Base-by-base conservation (phyloP, 2,888 invertebrate genomes). In the Leptinotarsa haldemani region DNA sequence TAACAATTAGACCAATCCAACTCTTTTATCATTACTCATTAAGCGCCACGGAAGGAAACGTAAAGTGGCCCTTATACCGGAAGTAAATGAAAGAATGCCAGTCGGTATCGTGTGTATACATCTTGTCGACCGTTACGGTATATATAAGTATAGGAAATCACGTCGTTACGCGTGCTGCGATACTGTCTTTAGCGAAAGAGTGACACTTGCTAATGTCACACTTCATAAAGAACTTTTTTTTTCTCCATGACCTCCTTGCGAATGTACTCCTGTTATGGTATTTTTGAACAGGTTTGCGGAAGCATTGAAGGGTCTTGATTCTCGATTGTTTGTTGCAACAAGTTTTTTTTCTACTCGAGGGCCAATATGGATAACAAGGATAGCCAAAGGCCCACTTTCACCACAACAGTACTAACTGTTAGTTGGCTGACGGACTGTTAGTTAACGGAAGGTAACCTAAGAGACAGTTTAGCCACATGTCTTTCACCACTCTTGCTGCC, bases 41-140 rank as follows among this genome's bases (percentile, higher is more conserved):
- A 84, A 76, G 78, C 80, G 80, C 77, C 77, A 79, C 81, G 87
- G 87, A 87, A 87, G 87, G 87, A 87, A 87, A 87, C 85, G 86
- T 86, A 87, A 87, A 87, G 86, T 86, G 87, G 86, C 83, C 84
- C 63, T 66, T 73, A 70, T 68, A 74, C 76, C 76, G 78, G 78
- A 78, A 75, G 73, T 64, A 46, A 70, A 73, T 73, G 85, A 86
- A 86, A 86, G 86, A 86, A 86, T 40, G 61, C 61, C 61, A 84
- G 84, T 84, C 85, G 84, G 82, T 65, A 65, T 75, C 71, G 48
- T 70, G 61, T 72, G 66, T 69, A 61, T 69, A 71, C 47, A 68
- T 74, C 71, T 71, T 64, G 69, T 65, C 69, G 64, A 65, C 50
- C 67, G 69, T 64, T 69, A 18, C 65, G 52, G 48, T 61, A n/a